Base-by-base conservation (phyloP, 2,797 vertebrate species). In the Pipistrellus pygmaeus region DNA sequence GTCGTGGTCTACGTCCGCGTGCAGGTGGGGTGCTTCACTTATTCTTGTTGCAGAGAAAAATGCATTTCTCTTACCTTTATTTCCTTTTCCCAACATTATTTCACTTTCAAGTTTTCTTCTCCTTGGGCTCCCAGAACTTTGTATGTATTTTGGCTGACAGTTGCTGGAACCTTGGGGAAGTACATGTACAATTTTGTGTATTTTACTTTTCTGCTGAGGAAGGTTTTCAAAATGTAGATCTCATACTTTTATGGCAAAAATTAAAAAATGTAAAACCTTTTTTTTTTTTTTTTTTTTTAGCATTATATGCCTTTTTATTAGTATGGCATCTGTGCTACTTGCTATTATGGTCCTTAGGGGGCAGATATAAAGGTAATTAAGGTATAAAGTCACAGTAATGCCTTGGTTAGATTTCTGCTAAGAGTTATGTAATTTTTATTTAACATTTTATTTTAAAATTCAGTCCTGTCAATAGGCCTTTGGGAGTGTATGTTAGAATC, bases 1-100 rank as follows among this genome's bases (percentile, higher is more conserved):
- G 99, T 99, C 77, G 99, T 99, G 2, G 99, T 99, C 90, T 99
- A 99, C 32, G 99, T 99, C 93, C 98, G 99, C 98, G 99, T 99
- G 88, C 99, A 99, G 99, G 99, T 99, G 97, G 96, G 94, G 71
- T 53, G 66, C 87, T 23, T 84, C 15, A 62, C 72, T 30, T 64
- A 8, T 32, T 51, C 25, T 35, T 91, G 75, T 44, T 48, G 12
- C 68, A 55, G 84, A 73, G 51, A 32, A 32, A 71, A 88, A 25
- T 11, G 4, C 20, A 12, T 90, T 38, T 77, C 21, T 77, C 21
- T 87, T 64, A 77, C 12, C 14, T 48, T 80, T 92, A 38, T 46
- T 57, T 93, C 86, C 44, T 23, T n/a, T 82, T 64, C 88, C 75
- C 51, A 88, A 3, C 27, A 62, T 53, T 71, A 48, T 55, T 55